A percentile compares a stretch with the other conserved stretches of the same genome.
Conservation (phyloP, 1,140 invertebrate genomes). For the Drosophila trapezifrons region DNA sequence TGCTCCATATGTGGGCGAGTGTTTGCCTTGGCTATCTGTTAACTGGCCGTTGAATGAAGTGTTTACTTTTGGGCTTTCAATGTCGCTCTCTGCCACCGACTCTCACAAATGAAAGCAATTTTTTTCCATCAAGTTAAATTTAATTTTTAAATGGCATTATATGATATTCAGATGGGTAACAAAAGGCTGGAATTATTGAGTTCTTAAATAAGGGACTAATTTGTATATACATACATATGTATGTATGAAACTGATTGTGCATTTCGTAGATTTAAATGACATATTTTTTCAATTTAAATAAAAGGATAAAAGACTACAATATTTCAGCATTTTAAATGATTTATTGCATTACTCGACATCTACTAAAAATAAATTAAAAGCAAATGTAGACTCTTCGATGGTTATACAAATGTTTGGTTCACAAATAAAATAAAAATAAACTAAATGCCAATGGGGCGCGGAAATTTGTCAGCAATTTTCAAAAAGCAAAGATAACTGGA, state of each 20-base stretch:
- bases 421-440: slow-evolving; percentile 7
- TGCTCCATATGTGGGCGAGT: slow-evolving; percentile 28
- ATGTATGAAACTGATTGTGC: background rate
- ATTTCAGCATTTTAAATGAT: background rate
- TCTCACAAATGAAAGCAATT: slow-evolving; percentile 49
- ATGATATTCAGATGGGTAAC: background rate
- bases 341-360: background rate
- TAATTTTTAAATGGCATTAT: slow-evolving; percentile 39
- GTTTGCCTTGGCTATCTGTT: slow-evolving; percentile 35
- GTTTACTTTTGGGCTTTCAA: slow-evolving; percentile 68
- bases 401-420: slow-evolving; percentile 1
- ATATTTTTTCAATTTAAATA: background rate
- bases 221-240: too few species aligned
- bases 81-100: slow-evolving; percentile 28
- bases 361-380: background rate
- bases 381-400: background rate
- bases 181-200: slow-evolving; percentile 7
- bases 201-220: slow-evolving; percentile 7
- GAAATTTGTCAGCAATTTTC: slow-evolving; percentile 33
- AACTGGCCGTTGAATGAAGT: slow-evolving; percentile 57
- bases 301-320: background rate
- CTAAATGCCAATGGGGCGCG: slow-evolving; percentile 1
- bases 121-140: slow-evolving; percentile 43
- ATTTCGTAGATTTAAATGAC: background rate
- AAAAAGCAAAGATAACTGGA: slow-evolving; percentile 12